phyloP scores from a whole-genome alignment of 1,140 invertebrate genomes.

The Yoshiicerus persimilis region DNA sequence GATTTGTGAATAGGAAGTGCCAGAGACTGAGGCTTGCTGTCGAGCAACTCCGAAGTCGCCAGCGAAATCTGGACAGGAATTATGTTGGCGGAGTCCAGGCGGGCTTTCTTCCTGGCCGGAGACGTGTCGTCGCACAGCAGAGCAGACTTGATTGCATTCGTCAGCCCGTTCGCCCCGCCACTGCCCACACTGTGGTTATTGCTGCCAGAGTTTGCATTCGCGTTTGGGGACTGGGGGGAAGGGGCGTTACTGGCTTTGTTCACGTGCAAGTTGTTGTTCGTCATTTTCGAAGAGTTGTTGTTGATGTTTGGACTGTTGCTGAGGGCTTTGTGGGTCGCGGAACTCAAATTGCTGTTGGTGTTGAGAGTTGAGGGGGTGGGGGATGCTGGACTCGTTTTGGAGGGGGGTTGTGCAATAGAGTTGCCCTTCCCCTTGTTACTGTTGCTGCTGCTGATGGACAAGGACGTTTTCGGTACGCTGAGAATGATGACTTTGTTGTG shows the following conservation, averaged over 20 bases:
- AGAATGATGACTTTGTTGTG: constrained; percentile 37
- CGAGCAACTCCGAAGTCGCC: background rate
- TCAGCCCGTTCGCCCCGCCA: background rate
- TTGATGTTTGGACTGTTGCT: background rate
- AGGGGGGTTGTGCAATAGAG: background rate
- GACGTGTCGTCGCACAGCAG: background rate
- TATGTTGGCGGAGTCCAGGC: background rate
- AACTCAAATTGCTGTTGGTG: background rate
- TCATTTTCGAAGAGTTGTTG: background rate
- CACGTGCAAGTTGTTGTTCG: background rate
- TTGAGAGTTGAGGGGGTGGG: background rate
- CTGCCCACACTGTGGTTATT: background rate
- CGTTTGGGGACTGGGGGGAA: too few species aligned
- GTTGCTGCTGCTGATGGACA: background rate
- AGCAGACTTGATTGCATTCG: background rate
- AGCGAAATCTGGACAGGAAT: background rate
- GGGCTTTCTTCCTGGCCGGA: background rate
- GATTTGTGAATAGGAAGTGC: background rate
- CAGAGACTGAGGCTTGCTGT: background rate
- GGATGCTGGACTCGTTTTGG: too few species aligned
- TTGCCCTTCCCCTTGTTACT: background rate
- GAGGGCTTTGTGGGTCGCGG: background rate
- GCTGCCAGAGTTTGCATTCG: too few species aligned
- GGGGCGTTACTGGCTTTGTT: background rate
- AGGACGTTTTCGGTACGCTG: constrained; percentile 7